Evolutionary conservation across 2,888 invertebrate species (phyloP).

Genomic region (Athetis lepigone): DNA sequence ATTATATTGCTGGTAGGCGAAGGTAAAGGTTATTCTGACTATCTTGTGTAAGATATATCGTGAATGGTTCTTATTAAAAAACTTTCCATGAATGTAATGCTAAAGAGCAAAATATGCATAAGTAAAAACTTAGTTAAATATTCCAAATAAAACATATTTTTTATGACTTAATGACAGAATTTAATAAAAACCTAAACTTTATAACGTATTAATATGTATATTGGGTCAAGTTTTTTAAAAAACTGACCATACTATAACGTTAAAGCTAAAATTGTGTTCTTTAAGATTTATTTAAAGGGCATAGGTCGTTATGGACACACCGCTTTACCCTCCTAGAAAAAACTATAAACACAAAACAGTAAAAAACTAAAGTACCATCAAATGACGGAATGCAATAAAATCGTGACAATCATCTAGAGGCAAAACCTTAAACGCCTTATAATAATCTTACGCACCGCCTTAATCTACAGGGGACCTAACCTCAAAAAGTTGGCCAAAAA

Average conservation of each 20-base stretch:
- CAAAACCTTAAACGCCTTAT: constrained; percentile 73
- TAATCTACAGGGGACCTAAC: constrained; percentile 73
- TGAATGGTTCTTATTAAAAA: constrained; percentile 7
- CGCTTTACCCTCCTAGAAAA: constrained; percentile 13
- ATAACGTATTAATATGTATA: too few species aligned
- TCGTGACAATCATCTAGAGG: constrained; percentile 86
- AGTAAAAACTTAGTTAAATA: too few species aligned
- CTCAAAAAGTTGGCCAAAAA: constrained; percentile 73
- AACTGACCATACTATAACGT: too few species aligned
- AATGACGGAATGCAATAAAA: constrained; percentile 76
- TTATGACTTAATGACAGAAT: too few species aligned
- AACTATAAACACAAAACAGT: constrained; percentile 26
- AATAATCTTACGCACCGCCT: constrained; percentile 73
- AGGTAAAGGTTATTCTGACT: constrained; percentile 29
- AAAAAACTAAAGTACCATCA: constrained; percentile 56
- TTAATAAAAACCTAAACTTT: too few species aligned
- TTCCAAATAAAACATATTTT: too few species aligned
- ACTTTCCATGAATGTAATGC: background rate
- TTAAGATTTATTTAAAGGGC: too few species aligned
- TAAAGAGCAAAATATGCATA: too few species aligned
- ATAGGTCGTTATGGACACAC: constrained; percentile 13
- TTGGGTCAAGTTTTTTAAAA: too few species aligned
- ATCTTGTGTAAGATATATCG: constrained; percentile 21
- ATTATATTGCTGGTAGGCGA: constrained; percentile 60
- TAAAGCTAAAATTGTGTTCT: too few species aligned